A percentile compares a stretch with the other conserved stretches of the same genome.
Evolutionary conservation across 2,113 vertebrate genomes (phyloP).

Genomic region (Carassius auratus): DNA sequence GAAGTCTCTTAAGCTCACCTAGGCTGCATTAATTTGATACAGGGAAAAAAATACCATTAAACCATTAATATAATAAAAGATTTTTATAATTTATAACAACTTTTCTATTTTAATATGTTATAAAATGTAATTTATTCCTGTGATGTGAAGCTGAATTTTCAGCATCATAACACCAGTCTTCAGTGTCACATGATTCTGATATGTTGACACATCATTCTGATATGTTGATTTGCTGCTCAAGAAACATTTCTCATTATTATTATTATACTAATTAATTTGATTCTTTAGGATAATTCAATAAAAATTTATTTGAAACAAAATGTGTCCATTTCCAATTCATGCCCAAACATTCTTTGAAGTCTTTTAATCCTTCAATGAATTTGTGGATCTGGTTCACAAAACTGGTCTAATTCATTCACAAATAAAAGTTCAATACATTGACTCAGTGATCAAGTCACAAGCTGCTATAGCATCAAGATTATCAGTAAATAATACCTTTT

Average conservation of each 20-base stretch:
- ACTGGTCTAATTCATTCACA: neutral
- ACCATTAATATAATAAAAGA: neutral
- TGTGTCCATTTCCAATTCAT: neutral
- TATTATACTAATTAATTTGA: neutral
- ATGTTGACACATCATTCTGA: neutral
- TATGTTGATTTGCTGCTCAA: neutral
- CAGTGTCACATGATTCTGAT: no score
- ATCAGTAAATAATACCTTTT: neutral
- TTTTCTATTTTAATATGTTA: neutral
- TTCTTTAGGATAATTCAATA: neutral
- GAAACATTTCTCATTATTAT: neutral
- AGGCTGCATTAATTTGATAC: neutral
- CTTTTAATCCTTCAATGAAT: neutral
- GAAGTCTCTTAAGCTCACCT: neutral
- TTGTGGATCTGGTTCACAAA: neutral
- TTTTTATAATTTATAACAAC: neutral
- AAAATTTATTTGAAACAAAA: neutral
- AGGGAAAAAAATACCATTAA: neutral
- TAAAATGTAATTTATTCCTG: neutral
- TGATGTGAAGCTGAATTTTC: neutral
- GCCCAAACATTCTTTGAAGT: neutral
- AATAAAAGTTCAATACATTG: neutral
- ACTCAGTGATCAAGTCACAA: no score
- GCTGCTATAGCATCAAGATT: neutral
- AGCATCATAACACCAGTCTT: neutral